phyloP scores from a whole-genome alignment of 2,113 vertebrate species.

The Catharus fuscescens region DNA sequence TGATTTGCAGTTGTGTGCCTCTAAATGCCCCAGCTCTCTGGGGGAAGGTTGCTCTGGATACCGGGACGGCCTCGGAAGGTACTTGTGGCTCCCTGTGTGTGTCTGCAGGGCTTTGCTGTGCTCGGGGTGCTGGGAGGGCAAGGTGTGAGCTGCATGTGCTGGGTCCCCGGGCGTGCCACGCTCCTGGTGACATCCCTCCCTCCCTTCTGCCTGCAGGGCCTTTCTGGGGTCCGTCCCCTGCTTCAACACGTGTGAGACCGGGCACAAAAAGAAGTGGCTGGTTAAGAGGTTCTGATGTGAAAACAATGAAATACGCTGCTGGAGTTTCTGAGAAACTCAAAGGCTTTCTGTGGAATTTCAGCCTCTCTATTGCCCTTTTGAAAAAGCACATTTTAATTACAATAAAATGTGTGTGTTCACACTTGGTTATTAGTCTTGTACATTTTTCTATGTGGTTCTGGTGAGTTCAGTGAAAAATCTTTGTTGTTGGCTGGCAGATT shows the following conservation, averaged over 20 bases:
- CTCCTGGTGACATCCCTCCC: slow-evolving; percentile 4
- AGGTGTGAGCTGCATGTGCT: not conserved
- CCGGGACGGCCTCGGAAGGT: slow-evolving; percentile 74
- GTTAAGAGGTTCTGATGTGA: slow-evolving; percentile 37
- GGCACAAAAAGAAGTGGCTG: not conserved
- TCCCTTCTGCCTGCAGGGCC: slow-evolving; percentile 33
- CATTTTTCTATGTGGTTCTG: not conserved
- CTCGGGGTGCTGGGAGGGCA: not conserved
- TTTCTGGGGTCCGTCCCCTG: slow-evolving; percentile 10
- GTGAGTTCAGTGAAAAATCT: slow-evolving; percentile 43
- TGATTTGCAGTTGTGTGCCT: slow-evolving; percentile 46
- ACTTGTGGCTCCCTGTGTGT: not conserved
- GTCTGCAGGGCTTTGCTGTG: not conserved
- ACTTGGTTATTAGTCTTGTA: slow-evolving; percentile 34
- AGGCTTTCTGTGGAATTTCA: slow-evolving; percentile 41
- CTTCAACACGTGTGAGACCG: not conserved
- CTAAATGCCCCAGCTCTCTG: slow-evolving; percentile 77
- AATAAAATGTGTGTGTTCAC: slow-evolving; percentile 12
- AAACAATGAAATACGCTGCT: slow-evolving; percentile 43
- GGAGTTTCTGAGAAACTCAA: slow-evolving; percentile 32
- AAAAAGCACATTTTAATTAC: slow-evolving; percentile 31
- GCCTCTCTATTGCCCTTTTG: slow-evolving; percentile 2
- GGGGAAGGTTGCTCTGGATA: slow-evolving; percentile 71
- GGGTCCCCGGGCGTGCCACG: not conserved
- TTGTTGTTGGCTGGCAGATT: slow-evolving; percentile 61